Evolutionary conservation across 2,888 invertebrate species (phyloP), one percentile per base, ranked within the genome.

Genomic region (Phyllotreta cruciferae): DNA sequence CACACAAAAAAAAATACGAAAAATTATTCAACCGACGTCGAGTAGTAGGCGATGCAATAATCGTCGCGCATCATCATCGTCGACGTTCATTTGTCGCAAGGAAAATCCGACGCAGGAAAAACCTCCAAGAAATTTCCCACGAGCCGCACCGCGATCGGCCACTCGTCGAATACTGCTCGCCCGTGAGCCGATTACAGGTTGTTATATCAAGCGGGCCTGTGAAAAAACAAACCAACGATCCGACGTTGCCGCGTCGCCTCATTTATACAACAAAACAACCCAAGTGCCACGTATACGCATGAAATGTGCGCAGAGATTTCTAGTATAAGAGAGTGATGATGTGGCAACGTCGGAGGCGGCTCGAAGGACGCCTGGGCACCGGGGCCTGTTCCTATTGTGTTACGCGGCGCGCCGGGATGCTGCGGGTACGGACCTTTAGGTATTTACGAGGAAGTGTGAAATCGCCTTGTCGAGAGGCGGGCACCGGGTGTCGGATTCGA

Each of bases 111-210:
- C 24, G 50, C 35, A 54, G 35, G 56, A 57, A 41, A 49, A 49
- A 41, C 10, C 10, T 9, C 10, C 7, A 44, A 10, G n/a, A 24
- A 24, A 4, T 4, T 9, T 7, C 44, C 3, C 44, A 14, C 53
- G 41, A 9, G 47, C 63, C 47, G 57, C 49, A 36, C n/a, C n/a
- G n/a, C n/a, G n/a, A n/a, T n/a, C 50, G 60, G 62, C 56, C 36
- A 42, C 57, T 45, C 62, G 39, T 60, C 67, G 67, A 70, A 70
- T 69, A 72, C 72, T 74, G 74, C 72, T 68, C 68, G 70, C 69
- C 69, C 72, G 70, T 70, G 63, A 68, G 70, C 71, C 76, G 78
- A 79, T 78, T 78, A 79, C 79, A 80, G 79, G 80, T 80, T 79
- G 79, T 79, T 80, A 79, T 79, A 79, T 77, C 73, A 70, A 54